phyloP scores from a whole-genome alignment of 1,140 invertebrate genomes.

The Lutraria rhynchaena region DNA sequence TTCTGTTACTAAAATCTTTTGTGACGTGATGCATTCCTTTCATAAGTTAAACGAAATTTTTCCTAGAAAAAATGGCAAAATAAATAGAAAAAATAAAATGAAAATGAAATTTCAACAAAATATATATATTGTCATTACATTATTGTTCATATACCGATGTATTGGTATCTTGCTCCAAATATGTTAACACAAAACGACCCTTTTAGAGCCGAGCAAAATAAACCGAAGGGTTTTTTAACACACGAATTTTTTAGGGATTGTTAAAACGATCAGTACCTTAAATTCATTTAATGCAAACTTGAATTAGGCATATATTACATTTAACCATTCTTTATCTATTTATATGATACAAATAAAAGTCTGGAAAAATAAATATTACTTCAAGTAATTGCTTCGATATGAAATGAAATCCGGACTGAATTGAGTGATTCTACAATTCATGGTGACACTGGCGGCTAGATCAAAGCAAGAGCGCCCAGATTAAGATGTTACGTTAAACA shows the following conservation, averaged over 20 bases:
- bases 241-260: background rate
- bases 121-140: no score
- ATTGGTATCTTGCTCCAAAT: no score
- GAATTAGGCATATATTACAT: background rate
- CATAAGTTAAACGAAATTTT: no score
- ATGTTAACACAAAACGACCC: no score
- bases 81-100: no score
- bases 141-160: no score
- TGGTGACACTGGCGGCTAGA: slow-evolving; percentile 19
- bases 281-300: background rate
- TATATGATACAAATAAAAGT: slow-evolving; percentile 25
- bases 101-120: no score
- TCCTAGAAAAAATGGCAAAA: no score
- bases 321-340: background rate
- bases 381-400: background rate
- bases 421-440: slow-evolving; percentile 15
- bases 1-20: no score
- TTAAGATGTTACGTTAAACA: slow-evolving; percentile 36
- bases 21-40: no score
- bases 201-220: no score
- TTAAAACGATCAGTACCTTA: background rate
- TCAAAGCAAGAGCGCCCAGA: slow-evolving; percentile 14
- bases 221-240: background rate
- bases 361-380: slow-evolving; percentile 11
- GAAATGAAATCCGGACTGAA: slow-evolving; percentile 23